These are phyloP conservation scores for Penaeus vannamei DNA, from an alignment of 1,140 invertebrate species.

Conservation along the genomic window DNA sequence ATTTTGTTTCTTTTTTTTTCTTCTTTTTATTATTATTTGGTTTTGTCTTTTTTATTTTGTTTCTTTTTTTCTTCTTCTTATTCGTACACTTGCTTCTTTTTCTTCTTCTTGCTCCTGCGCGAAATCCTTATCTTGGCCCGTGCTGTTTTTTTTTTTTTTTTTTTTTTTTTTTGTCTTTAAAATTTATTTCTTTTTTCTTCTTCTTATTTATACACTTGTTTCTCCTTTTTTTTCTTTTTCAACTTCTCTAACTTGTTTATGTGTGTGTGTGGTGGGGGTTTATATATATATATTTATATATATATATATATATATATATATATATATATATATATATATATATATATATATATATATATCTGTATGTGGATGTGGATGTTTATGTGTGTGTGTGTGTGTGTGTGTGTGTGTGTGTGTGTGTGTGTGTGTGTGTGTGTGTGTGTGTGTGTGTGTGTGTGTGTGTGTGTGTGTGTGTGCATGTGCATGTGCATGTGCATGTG, in stretches of 20 bases:
- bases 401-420: background rate
- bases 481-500: no score
- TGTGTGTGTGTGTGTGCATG: no score
- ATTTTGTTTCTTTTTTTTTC: no score
- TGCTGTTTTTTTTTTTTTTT: no score
- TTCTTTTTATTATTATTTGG: background rate
- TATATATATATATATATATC: slow-evolving; percentile 23
- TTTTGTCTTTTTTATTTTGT: background rate
- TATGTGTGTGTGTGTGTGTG: background rate
- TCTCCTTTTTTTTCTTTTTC: no score
- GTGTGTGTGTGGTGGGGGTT: no score
- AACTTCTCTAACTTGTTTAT: no score
- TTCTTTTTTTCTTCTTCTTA: background rate
- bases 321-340: slow-evolving; percentile 9
- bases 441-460: no score
- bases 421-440: background rate
- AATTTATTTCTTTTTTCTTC: no score
- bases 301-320: background rate
- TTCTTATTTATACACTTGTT: no score
- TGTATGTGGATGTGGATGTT: background rate
- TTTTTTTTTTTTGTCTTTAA: background rate
- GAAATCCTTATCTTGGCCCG: no score
- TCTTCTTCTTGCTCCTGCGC: background rate
- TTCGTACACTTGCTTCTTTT: background rate
- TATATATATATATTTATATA: background rate